Evolutionary conservation across 2,113 vertebrate genomes (phyloP).

Genomic region (Peucedramus taeniatus): DNA sequence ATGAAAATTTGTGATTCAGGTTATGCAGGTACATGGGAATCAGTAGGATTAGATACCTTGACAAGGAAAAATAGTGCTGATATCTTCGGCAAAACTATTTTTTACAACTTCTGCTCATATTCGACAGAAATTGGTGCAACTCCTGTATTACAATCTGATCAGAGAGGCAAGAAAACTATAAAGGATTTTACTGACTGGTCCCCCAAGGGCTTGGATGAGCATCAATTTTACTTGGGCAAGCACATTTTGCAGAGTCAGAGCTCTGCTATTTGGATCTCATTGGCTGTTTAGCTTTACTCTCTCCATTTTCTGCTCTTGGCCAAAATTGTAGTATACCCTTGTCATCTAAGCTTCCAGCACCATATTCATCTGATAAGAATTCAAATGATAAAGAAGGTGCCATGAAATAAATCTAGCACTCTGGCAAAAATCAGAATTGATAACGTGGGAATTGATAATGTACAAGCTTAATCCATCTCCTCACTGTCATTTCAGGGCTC

Average conservation of each 20-base stretch:
- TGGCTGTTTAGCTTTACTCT: not conserved
- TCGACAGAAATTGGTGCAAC: not conserved
- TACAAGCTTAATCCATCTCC: slow-evolving; percentile 9
- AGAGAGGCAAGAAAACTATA: not conserved
- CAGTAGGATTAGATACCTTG: not conserved
- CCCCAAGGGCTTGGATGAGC: not conserved
- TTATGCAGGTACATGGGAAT: not conserved
- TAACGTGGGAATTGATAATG: not conserved
- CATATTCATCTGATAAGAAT: not conserved
- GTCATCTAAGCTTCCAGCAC: not conserved
- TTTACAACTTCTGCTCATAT: not conserved
- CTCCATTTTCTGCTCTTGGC: not conserved
- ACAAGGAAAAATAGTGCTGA: not conserved
- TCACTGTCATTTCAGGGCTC: slow-evolving; percentile 18
- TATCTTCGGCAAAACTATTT: not conserved
- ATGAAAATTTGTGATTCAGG: not conserved
- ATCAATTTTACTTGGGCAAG: not conserved
- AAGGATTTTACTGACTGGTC: not conserved
- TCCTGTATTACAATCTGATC: not conserved
- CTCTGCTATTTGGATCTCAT: not conserved
- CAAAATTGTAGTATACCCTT: not conserved
- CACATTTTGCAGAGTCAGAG: not conserved
- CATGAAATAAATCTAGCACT: slow-evolving; percentile 9
- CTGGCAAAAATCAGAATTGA: not conserved
- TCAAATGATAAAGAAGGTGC: not conserved